Evolutionary conservation across 2,113 vertebrate genomes (phyloP).

Genomic region (Buteo buteo): DNA sequence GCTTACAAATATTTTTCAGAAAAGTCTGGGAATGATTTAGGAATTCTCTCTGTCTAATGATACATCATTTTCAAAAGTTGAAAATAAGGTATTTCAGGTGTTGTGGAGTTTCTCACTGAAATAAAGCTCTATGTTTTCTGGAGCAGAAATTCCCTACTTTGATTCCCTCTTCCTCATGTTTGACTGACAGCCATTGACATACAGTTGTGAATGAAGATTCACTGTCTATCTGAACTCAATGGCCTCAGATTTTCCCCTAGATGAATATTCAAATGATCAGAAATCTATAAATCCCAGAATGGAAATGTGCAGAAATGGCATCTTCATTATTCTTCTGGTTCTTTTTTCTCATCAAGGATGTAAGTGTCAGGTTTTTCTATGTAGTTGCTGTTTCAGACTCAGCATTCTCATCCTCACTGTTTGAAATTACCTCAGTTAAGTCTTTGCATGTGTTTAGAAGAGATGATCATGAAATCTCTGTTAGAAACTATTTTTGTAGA

Average conservation of each 20-base stretch:
- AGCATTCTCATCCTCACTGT: not conserved
- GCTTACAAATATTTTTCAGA: not conserved
- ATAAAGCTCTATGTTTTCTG: not conserved
- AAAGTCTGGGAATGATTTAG: not conserved
- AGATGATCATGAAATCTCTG: not conserved
- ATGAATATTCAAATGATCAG: constrained; percentile 3
- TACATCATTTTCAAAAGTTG: not conserved
- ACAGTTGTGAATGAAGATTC: not conserved
- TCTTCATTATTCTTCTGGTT: not conserved
- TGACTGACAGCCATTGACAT: not conserved
- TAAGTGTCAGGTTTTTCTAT: not conserved
- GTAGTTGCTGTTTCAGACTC: not conserved
- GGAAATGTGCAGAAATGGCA: not conserved
- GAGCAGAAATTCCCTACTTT: not conserved
- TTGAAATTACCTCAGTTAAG: not conserved
- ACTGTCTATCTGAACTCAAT: not conserved
- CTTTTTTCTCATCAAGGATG: not conserved
- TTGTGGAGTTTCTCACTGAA: not conserved
- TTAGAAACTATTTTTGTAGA: not conserved
- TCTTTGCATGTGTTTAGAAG: not conserved
- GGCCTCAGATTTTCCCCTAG: not conserved
- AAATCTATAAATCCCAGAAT: constrained; percentile 10
- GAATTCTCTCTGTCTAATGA: not conserved
- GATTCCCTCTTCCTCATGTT: not conserved
- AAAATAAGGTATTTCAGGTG: not conserved